Evolutionary conservation across 2,797 vertebrate genomes (phyloP), one percentile per base, ranked within the genome.

Genomic region (Lophius americanus): DNA sequence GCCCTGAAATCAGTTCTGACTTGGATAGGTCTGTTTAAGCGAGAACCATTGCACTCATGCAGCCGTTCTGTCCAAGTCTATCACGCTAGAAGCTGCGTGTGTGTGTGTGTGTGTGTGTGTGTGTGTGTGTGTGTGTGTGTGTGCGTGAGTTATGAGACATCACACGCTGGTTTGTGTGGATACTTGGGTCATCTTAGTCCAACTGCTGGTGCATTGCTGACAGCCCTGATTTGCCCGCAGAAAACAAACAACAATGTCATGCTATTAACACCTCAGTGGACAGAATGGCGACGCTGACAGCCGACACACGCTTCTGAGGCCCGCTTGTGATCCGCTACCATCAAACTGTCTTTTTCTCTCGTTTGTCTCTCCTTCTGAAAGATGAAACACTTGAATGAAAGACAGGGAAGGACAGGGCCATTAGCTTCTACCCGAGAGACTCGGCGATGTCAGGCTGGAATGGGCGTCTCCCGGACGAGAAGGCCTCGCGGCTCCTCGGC

Each of bases 151-250:
- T 70, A 41, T 70, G 78, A 64, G 58, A 74, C 64, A 68, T 69
- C 55, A 68, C 70, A 51, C 3, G 11, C 59, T 44, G 70, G 38
- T 64, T 54, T 70, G 62, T 51, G 75, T 57, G 43, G 35, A 63
- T 50, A 60, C 75, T 74, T 65, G 56, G 76, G 58, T 51, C 72
- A 82, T 84, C 84, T 78, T 68, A 54, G 73, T 76, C 64, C 72
- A 83, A 58, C 60, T 62, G 13, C 82, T 43, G 58, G 55, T 64
- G 68, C 77, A 76, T 50, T 68, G 68, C 67, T 83, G 79, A 84
- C 84, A 86, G 75, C 51, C 50, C 36, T 9, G 44, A 49, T 68
- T 59, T 43, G 42, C 53, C 49, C 67, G 50, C 60, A 61, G 57
- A 51, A 63, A 23, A 66, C 13, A 38, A 3, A 70, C 14, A 77